These are phyloP conservation scores for Ophiothrix spiculata DNA, from an alignment of 35 echinoderm and acorn worm genomes.

Conservation along the genomic window DNA sequence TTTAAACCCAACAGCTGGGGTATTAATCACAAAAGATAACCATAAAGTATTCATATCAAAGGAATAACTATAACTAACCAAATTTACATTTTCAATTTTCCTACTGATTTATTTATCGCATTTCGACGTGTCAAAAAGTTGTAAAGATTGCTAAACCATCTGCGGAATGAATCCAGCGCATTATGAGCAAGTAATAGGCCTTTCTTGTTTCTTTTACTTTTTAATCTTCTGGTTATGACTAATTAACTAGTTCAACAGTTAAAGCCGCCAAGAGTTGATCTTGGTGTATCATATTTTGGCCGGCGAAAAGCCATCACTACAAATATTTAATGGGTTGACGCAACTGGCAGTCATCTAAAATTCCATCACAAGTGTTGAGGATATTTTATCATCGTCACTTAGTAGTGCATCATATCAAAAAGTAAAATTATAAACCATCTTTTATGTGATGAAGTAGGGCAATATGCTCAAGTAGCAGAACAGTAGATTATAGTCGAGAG, in stretches of 20 bases:
- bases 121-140: conserved; percentile 8
- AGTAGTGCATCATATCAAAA: neutral
- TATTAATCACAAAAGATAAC: neutral
- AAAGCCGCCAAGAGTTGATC: neutral
- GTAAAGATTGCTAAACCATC: neutral
- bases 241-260: conserved; percentile 16
- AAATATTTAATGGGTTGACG: conserved; percentile 4
- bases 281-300: conserved; percentile 12
- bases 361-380: neutral
- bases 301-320: neutral
- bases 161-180: neutral
- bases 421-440: conserved; percentile 7
- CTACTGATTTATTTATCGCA: conserved; percentile 2
- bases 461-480: conserved; percentile 6
- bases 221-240: neutral
- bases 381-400: conserved; percentile 1
- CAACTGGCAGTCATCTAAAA: neutral
- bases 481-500: neutral
- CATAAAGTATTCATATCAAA: conserved; percentile 11
- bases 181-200: conserved; percentile 1
- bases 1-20: neutral
- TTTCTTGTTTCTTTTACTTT: neutral
- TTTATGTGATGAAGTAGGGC: neutral
- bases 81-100: conserved; percentile 14
- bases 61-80: conserved; percentile 13